Conservation (phyloP, 2,888 invertebrate species). For the Tetragnatha montana region DNA sequence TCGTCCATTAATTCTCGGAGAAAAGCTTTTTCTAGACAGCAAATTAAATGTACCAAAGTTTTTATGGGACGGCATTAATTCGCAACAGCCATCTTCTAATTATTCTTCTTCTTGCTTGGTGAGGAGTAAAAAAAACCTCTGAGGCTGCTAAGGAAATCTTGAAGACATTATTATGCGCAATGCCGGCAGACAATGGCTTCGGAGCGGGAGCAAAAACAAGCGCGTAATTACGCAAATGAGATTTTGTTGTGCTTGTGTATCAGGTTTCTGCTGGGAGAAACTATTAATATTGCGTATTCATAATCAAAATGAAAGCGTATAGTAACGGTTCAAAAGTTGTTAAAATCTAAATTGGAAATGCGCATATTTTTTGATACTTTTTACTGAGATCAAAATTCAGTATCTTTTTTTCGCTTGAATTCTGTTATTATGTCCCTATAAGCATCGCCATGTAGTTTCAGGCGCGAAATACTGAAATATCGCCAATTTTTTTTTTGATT, state of each 20-base stretch:
- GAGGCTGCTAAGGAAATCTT: neutral
- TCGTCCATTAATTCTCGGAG: neutral
- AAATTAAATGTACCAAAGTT: slow-evolving; percentile 1
- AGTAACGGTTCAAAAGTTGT: no score
- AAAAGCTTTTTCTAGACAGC: neutral
- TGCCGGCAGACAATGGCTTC: neutral
- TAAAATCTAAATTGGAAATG: no score
- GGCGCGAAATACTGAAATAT: no score
- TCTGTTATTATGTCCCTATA: no score
- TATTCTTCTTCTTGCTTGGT: neutral
- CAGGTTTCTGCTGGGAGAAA: neutral
- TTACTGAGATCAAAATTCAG: no score
- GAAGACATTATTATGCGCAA: neutral
- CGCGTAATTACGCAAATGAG: neutral
- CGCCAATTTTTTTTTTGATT: no score
- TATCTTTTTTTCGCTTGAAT: no score
- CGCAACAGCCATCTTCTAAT: neutral
- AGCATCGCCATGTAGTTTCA: no score
- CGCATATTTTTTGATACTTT: no score
- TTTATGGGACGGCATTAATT: neutral
- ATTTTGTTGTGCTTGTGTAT: neutral
- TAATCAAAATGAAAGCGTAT: no score
- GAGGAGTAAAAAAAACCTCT: neutral
- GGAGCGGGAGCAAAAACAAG: neutral
- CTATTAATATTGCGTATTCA: no score